phyloP scores from a whole-genome alignment of 1,140 invertebrate species.

The Aphelenchoides besseyi region DNA sequence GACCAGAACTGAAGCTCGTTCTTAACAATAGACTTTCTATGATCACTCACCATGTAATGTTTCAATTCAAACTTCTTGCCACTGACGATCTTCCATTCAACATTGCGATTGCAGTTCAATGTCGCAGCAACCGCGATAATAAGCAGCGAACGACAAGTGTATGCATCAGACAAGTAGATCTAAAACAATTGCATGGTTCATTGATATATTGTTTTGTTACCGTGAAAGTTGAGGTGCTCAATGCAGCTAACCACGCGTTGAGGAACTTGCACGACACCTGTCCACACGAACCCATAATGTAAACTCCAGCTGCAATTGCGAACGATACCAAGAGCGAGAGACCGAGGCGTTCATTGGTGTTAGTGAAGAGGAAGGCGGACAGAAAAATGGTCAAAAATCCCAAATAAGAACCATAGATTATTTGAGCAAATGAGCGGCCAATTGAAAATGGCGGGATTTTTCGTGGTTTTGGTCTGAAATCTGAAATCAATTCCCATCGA shows the following conservation, averaged over 20 bases:
- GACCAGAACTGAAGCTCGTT: conserved; percentile 42
- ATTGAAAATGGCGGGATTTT: not conserved
- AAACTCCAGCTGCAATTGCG: conserved; percentile 22
- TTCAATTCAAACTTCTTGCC: not conserved
- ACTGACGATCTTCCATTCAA: conserved; percentile 12
- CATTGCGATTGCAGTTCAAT: conserved; percentile 19
- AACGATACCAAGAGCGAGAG: conserved; percentile 17
- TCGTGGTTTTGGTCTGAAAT: not conserved
- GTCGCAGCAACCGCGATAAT: conserved; percentile 22
- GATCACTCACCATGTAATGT: not conserved
- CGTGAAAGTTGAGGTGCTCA: conserved; percentile 7
- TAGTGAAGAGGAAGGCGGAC: conserved; percentile 11
- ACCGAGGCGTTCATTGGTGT: not conserved
- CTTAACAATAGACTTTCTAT: not conserved
- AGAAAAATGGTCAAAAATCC: conserved; percentile 1
- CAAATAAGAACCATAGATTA: not conserved
- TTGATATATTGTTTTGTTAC: conserved; percentile 20
- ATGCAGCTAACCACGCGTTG: not conserved
- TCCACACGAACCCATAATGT: conserved; percentile 24
- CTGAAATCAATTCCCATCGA: not conserved
- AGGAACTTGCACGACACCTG: conserved; percentile 4
- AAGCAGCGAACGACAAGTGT: conserved; percentile 25
- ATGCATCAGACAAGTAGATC: conserved; percentile 26
- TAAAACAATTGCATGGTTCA: conserved; percentile 14
- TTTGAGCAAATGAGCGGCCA: not conserved